A percentile compares a stretch with the other conserved stretches of the same genome.
These are phyloP conservation scores for Zygothrica quintamaculata DNA, from an alignment of 2,888 invertebrate genomes.

Conservation along the genomic window DNA sequence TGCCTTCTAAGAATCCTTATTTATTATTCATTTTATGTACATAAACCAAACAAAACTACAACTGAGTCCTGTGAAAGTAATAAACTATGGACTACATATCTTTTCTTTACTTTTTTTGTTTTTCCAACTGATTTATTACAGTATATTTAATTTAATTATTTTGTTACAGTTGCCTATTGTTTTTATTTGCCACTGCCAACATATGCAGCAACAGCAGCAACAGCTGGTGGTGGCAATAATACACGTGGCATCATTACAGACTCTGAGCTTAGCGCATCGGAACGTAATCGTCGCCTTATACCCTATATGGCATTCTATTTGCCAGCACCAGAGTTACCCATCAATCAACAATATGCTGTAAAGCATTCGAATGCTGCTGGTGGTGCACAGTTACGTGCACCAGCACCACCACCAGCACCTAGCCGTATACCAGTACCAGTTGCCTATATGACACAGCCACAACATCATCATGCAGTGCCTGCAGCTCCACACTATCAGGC, in stretches of 20 bases:
- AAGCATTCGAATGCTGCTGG: constrained; percentile 66
- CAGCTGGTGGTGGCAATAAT: constrained; percentile 10
- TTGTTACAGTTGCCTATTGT: constrained; percentile 1
- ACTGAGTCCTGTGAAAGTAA: no score
- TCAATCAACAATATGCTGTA: constrained; percentile 83
- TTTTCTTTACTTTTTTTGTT: background rate
- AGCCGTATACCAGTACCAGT: constrained; percentile 77
- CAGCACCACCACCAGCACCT: constrained; percentile 49
- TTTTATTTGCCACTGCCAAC: constrained; percentile 20
- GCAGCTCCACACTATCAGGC: constrained; percentile 62
- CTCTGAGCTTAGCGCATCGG: constrained; percentile 80
- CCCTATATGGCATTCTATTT: constrained; percentile 93
- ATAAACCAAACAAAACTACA: no score
- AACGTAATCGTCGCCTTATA: constrained; percentile 91
- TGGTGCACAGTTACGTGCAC: constrained; percentile 62
- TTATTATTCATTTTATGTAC: no score
- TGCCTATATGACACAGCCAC: constrained; percentile 77
- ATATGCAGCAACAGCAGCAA: constrained; percentile 5
- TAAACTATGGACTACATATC: no score
- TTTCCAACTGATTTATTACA: background rate
- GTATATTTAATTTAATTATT: no score
- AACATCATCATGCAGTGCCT: constrained; percentile 33
- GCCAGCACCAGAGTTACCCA: constrained; percentile 86
- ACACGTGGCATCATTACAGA: constrained; percentile 55
- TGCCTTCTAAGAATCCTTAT: no score